These are phyloP conservation scores for Hirtodrosophila trivittata DNA, from an alignment of 2,888 invertebrate genomes.

Conservation along the genomic window DNA sequence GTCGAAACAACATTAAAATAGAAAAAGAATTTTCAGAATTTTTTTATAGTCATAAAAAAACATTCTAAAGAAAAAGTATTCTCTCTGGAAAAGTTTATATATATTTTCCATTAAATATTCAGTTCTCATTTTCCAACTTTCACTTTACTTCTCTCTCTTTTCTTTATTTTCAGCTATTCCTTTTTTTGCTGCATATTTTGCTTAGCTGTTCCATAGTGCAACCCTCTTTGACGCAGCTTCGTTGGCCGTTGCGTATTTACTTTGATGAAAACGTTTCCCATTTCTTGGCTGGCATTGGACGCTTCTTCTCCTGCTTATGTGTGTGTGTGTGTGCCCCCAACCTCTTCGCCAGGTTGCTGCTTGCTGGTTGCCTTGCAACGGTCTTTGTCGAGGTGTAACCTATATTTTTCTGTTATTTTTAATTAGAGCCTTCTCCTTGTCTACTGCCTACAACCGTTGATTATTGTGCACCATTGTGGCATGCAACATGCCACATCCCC, in stretches of 20 bases:
- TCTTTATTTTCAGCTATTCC: too few species aligned
- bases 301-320: not conserved
- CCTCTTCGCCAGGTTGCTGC: not conserved
- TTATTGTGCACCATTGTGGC: conserved; percentile 58
- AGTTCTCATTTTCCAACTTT: too few species aligned
- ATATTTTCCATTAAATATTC: too few species aligned
- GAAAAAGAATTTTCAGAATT: too few species aligned
- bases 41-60: too few species aligned
- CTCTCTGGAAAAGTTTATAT: too few species aligned
- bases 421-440: conserved; percentile 57
- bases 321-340: not conserved
- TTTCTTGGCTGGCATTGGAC: conserved; percentile 34
- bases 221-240: not conserved
- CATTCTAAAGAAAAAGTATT: too few species aligned
- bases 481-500: conserved; percentile 25
- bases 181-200: too few species aligned
- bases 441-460: conserved; percentile 50
- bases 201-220: not conserved
- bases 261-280: conserved; percentile 60
- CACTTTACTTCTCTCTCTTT: too few species aligned
- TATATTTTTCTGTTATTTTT: conserved; percentile 66
- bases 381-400: conserved; percentile 67
- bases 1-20: too few species aligned
- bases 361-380: conserved; percentile 26
- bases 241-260: conserved; percentile 28